A percentile compares a stretch with the other conserved stretches of the same genome.
These are phyloP conservation scores for Strongylocentrotus purpuratus DNA, from an alignment of 35 echinoderm and acorn worm species.

Conservation along the genomic window DNA sequence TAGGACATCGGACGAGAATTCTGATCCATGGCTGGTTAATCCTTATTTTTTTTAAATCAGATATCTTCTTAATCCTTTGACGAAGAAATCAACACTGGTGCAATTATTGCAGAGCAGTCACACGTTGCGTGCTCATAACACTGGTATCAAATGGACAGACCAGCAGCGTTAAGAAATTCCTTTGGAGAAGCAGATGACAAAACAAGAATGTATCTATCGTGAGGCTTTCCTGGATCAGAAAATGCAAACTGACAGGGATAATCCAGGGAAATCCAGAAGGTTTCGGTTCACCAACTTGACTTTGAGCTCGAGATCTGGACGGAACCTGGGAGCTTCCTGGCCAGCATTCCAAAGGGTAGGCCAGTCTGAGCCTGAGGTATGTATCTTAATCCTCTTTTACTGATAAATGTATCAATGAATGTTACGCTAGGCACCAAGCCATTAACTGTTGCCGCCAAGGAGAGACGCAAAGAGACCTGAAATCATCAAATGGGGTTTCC, in stretches of 20 bases:
- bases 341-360: background rate
- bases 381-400: constrained; percentile 6
- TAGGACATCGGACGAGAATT: background rate
- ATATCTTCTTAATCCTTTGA: background rate
- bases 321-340: background rate
- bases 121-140: background rate
- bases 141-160: background rate
- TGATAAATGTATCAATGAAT: constrained; percentile 14
- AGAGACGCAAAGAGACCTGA: background rate
- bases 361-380: background rate
- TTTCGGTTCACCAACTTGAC: background rate
- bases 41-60: background rate
- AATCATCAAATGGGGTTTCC: background rate
- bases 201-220: background rate
- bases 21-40: background rate
- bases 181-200: background rate
- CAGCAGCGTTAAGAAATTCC: background rate
- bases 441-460: background rate
- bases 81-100: background rate
- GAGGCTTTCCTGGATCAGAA: background rate
- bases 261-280: background rate
- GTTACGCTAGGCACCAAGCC: background rate
- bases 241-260: background rate
- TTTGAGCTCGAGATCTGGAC: background rate
- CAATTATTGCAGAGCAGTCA: background rate